Percentiles rank a stretch among this genome's conserved stretches.
phyloP scores from a whole-genome alignment of 2,113 vertebrate species.

The Colaptes auratus region DNA sequence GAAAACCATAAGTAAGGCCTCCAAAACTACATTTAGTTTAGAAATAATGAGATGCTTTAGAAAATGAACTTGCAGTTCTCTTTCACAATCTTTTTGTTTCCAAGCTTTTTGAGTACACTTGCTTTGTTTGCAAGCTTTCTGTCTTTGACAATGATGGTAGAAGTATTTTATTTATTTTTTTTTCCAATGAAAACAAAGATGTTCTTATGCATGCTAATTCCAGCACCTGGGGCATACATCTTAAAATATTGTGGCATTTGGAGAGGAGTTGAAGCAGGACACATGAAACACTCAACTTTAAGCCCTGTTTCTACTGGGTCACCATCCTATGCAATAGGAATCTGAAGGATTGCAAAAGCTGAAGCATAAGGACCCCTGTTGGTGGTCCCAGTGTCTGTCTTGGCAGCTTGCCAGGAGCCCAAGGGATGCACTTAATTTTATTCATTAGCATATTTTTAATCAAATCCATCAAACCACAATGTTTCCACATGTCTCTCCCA shows the following conservation, averaged over 20 bases:
- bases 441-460: slow-evolving; percentile 74
- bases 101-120: slow-evolving; percentile 48
- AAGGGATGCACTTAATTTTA: slow-evolving; percentile 70
- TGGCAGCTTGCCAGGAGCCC: slow-evolving; percentile 61
- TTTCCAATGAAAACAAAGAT: slow-evolving; percentile 38
- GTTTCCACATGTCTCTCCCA: slow-evolving; percentile 68
- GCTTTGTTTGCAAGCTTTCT: slow-evolving; percentile 44
- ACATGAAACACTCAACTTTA: not conserved
- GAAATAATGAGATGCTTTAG: slow-evolving; percentile 64
- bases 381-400: slow-evolving; percentile 58
- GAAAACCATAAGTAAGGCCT: slow-evolving; percentile 50
- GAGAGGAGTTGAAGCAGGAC: slow-evolving; percentile 4
- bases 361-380: slow-evolving; percentile 57
- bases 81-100: slow-evolving; percentile 54
- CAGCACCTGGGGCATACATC: slow-evolving; percentile 48
- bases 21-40: slow-evolving; percentile 46
- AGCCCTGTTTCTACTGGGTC: not conserved
- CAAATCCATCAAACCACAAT: slow-evolving; percentile 69
- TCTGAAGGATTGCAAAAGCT: slow-evolving; percentile 35
- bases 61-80: slow-evolving; percentile 57
- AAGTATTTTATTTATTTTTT: not conserved
- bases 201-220: slow-evolving; percentile 32
- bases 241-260: slow-evolving; percentile 47
- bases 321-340: not conserved
- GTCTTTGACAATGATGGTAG: slow-evolving; percentile 22